These are phyloP conservation scores for Pseudomyrmex sp. DNA, from an alignment of 1,140 invertebrate species.

Conservation along the genomic window DNA sequence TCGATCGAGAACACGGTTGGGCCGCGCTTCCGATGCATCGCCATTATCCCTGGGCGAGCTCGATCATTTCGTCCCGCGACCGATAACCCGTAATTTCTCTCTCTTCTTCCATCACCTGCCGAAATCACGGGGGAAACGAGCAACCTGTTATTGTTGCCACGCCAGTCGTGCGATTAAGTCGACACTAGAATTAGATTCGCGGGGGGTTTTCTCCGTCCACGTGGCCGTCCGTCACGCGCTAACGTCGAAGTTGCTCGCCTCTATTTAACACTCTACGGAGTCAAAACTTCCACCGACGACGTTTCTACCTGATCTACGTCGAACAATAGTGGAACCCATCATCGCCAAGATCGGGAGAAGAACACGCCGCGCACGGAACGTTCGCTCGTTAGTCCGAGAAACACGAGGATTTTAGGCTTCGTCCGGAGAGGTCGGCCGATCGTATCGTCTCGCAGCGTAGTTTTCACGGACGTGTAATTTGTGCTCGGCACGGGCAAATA, in stretches of 20 bases:
- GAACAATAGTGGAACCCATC: conserved; percentile 69
- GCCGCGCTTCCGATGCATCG: conserved; percentile 56
- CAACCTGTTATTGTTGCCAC: conserved; percentile 46
- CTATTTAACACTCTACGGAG: conserved; percentile 46
- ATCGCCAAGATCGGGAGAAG: conserved; percentile 57
- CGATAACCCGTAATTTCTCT: conserved; percentile 40
- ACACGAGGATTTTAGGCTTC: conserved; percentile 48
- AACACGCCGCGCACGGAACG: conserved; percentile 29
- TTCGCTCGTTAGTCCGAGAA: conserved; percentile 62
- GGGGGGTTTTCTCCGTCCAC: conserved; percentile 15
- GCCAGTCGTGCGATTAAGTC: conserved; percentile 46
- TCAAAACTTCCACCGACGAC: conserved; percentile 26
- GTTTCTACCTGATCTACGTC: conserved; percentile 36
- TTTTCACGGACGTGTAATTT: conserved; percentile 26
- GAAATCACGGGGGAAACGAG: conserved; percentile 53
- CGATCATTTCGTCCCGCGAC: conserved; percentile 48
- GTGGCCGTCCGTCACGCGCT: conserved; percentile 6
- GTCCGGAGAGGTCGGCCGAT: conserved; percentile 51
- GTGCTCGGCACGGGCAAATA: neutral
- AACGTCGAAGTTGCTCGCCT: conserved; percentile 16
- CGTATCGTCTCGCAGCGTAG: conserved; percentile 39
- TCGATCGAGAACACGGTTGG: conserved; percentile 29
- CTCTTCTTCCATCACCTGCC: conserved; percentile 4
- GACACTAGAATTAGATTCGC: conserved; percentile 35
- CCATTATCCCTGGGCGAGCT: conserved; percentile 59